These are phyloP conservation scores for human DNA, from an alignment of 2,113 vertebrate genomes.

Conservation along the genomic window DNA sequence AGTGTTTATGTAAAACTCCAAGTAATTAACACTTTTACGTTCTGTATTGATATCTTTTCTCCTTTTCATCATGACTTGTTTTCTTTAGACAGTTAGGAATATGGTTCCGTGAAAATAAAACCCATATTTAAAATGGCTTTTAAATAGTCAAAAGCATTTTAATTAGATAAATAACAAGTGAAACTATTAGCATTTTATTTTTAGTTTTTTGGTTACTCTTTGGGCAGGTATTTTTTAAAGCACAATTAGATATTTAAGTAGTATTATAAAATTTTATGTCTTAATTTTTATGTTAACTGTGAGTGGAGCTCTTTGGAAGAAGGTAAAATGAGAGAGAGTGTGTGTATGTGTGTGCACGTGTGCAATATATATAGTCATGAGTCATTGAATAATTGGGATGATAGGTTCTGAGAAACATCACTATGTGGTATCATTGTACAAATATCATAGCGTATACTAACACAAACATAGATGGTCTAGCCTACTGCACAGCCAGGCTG, in stretches of 20 bases:
- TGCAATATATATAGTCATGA: background rate
- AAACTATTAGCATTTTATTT: background rate
- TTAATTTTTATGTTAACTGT: background rate
- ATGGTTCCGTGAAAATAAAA: background rate
- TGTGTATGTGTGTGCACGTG: background rate
- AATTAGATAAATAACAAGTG: background rate
- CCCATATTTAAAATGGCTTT: background rate
- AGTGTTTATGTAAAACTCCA: background rate
- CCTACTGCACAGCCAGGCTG: background rate
- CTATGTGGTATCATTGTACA: background rate
- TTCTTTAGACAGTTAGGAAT: background rate
- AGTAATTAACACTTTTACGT: slow-evolving; percentile 15
- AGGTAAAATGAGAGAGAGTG: background rate
- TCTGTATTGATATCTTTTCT: background rate
- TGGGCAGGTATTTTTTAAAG: background rate
- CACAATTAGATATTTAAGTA: background rate
- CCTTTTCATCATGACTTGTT: background rate
- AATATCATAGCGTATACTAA: background rate
- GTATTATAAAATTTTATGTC: background rate
- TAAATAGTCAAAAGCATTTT: background rate
- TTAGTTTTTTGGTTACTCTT: background rate
- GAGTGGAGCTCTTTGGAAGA: background rate
- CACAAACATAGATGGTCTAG: background rate
- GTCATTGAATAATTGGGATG: background rate
- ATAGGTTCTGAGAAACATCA: background rate